Base-by-base conservation (phyloP, 2,797 vertebrate genomes). In the Anisognathus igniventris region DNA sequence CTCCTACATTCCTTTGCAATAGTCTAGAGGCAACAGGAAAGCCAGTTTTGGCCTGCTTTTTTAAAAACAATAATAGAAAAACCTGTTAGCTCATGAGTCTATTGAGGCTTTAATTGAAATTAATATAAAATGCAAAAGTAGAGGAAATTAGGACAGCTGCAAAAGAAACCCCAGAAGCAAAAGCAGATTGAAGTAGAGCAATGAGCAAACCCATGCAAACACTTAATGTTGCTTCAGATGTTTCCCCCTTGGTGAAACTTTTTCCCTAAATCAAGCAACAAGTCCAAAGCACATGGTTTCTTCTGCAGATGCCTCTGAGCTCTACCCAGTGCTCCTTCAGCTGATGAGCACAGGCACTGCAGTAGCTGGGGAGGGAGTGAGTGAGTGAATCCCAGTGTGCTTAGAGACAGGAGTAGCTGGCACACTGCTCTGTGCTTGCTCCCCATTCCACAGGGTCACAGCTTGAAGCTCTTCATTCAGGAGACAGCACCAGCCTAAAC, bases 71-170 rank as follows among this genome's bases (percentile, higher is more conserved):
- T 40, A 96, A 57, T 62, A 50, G 9, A 93, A 86, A 62, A 73
- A 40, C 86, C 70, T 91, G 57, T 58, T 77, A 88, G 33, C 35
- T 93, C 44, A 77, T 54, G 30, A 72, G 31, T 45, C 68, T 90
- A 35, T 40, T 60, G 77, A 96, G 48, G 64, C 27, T 72, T 83
- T 95, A 85, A 56, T 12, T 95, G 90, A 93, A 96, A 95, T 92
- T 77, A 93, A 92, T 85, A 56, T 39, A 91, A 93, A 92, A 97
- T 61, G 4, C 37, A 60, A 86, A 93, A 92, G 58, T 30, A 93
- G 44, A 92, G 54, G 57, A 97, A 96, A 96, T 95, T 77, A 95
- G 86, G 95, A n/a, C 94, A 96, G 75, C 87, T 93, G 33, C 60
- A 92, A 89, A 94, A 92, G 88, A 92, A 94, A 73, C 86, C 76